Percentiles rank a stretch among this genome's conserved stretches.
These are phyloP conservation scores for Laticauda laticaudata DNA, from an alignment of 2,113 vertebrate species.

Conservation along the genomic window DNA sequence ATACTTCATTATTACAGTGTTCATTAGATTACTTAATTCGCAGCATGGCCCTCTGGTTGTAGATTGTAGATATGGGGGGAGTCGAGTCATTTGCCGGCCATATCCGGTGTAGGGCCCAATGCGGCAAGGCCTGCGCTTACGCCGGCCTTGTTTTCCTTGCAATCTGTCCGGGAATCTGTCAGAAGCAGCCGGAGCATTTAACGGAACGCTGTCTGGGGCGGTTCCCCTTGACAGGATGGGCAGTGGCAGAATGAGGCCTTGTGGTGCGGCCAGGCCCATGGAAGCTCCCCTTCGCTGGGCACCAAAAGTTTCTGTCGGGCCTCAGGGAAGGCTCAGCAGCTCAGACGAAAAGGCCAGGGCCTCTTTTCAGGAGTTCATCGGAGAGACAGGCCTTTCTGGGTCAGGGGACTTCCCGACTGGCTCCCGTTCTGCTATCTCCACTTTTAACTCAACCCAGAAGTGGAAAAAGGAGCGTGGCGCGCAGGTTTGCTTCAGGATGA, in stretches of 20 bases:
- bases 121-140: background rate
- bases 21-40: slow-evolving; percentile 67
- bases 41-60: slow-evolving; percentile 33
- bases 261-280: background rate
- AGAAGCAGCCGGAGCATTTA: background rate
- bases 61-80: slow-evolving; percentile 43
- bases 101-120: background rate
- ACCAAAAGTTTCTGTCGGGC: background rate
- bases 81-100: slow-evolving; percentile 21
- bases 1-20: slow-evolving; percentile 68
- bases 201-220: background rate
- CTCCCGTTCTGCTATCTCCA: background rate
- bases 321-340: background rate
- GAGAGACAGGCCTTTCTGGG: background rate
- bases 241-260: background rate
- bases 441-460: background rate
- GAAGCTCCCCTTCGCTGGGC: background rate
- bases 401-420: background rate
- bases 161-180: background rate
- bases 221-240: background rate
- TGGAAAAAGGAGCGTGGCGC: background rate
- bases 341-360: background rate
- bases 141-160: background rate
- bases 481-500: background rate
- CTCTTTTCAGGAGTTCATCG: background rate